Base-by-base conservation (phyloP, 92 coral and sea anemone species). In the Virgularia gustaviana region DNA sequence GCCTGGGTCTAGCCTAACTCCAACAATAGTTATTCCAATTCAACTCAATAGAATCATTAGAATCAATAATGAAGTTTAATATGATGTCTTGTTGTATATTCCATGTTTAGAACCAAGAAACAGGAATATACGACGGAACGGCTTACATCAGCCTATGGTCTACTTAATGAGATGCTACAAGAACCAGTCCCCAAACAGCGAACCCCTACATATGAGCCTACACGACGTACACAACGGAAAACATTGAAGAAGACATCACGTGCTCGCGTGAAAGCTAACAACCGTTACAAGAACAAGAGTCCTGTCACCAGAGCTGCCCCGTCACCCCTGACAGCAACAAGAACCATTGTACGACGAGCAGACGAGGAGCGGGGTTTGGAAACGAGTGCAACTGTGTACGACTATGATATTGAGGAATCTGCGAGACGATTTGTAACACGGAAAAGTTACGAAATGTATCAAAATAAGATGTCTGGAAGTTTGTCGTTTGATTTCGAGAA, bases 401-500 rank as follows among this genome's bases (percentile, higher is more conserved):
- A 49, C 0, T 68, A 68, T 34, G 75, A 68, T 35, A 35, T 68
- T n/a, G 61, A 30, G 29, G 61, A 47, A 33, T 68, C 75, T 32
- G 75, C 57, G n/a, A 49, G 75, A 68, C 75, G 36, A n/a, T 68
- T 68, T 68, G 51, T 68, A 4, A 68, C 75, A 68, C 16, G 75
- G 25, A 47, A 68, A 49, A 68, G 75, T 49, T 68, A 49, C 39
- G 75, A 68, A 28, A 30, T 22, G 19, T 68, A 68, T 51, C 75
- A 47, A 68, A 20, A 49, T 44, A 49, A 35, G 23, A 47, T 29
- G 75, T 49, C 61, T n/a, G 45, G 16, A 3, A 49, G 61, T 49
- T n/a, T n/a, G n/a, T n/a, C n/a, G n/a, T 47, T 43, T 16, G 72
- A 65, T 43, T 65, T 65, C 10, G 61, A 49, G 11, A 59, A 30